Evolutionary conservation across 2,113 vertebrate species (phyloP).

Genomic region (Hepsetus odoe): DNA sequence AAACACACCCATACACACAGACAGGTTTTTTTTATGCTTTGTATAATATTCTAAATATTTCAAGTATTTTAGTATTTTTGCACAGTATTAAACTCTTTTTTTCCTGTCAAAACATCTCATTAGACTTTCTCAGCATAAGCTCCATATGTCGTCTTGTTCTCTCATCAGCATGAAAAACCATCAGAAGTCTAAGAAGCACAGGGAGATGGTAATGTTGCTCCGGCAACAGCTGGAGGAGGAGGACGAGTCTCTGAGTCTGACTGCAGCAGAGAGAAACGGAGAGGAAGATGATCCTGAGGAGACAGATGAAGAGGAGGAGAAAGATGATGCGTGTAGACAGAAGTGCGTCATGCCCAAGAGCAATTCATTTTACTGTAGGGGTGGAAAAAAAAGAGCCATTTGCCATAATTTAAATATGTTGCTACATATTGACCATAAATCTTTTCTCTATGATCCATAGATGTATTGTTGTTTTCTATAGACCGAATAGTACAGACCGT

Average conservation of each 20-base stretch:
- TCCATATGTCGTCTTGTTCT: background rate
- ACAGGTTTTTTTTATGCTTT: too few relatives aligned
- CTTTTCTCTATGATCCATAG: background rate
- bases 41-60: too few relatives aligned
- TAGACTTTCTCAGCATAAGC: background rate
- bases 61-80: too few relatives aligned
- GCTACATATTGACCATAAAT: too few relatives aligned
- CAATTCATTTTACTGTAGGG: background rate
- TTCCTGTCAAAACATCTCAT: background rate
- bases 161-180: constrained; percentile 89
- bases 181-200: constrained; percentile 92
- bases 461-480: background rate
- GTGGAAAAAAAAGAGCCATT: background rate
- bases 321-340: constrained; percentile 74
- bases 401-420: too few relatives aligned
- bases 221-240: constrained; percentile 88
- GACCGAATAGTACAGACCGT: background rate
- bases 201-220: constrained; percentile 90
- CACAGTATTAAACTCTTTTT: too few relatives aligned
- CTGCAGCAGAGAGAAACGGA: constrained; percentile 58
- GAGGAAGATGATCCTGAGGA: constrained; percentile 62
- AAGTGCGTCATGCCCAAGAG: constrained; percentile 73
- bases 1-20: too few relatives aligned
- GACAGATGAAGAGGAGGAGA: constrained; percentile 68
- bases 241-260: constrained; percentile 72